Percentiles rank a stretch among this genome's conserved stretches.
Conservation (phyloP, 2,888 invertebrate genomes). For the Xanthostigma xanthostigma region DNA sequence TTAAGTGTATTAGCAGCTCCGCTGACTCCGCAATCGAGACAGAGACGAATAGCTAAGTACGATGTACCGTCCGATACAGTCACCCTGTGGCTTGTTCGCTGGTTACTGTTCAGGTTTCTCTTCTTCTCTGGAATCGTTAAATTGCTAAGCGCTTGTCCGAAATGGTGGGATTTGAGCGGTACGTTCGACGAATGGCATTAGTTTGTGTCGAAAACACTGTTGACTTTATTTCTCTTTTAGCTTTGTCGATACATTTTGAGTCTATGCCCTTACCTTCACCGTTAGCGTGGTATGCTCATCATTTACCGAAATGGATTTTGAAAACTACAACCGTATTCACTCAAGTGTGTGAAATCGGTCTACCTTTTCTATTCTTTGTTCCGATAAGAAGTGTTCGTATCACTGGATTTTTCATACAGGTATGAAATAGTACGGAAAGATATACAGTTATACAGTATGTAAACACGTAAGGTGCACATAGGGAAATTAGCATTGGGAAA, state of each 20-base stretch:
- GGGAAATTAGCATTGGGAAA: too few species aligned
- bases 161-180: slow-evolving; percentile 69
- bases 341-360: slow-evolving; percentile 45
- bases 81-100: slow-evolving; percentile 50
- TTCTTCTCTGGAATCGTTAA: slow-evolving; percentile 59
- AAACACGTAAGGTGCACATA: too few species aligned
- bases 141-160: slow-evolving; percentile 51
- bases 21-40: slow-evolving; percentile 28
- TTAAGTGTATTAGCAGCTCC: slow-evolving; percentile 55
- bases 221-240: slow-evolving; percentile 26
- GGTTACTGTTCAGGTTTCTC: slow-evolving; percentile 57
- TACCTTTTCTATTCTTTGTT: slow-evolving; percentile 59
- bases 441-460: too few species aligned
- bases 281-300: slow-evolving; percentile 55
- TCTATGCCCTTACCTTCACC: slow-evolving; percentile 60
- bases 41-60: slow-evolving; percentile 22
- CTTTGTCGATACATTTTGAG: slow-evolving; percentile 52
- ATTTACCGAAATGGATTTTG: slow-evolving; percentile 51
- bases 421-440: slow-evolving; percentile 21
- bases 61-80: slow-evolving; percentile 35
- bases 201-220: neutral
- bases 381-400: slow-evolving; percentile 46
- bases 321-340: slow-evolving; percentile 41
- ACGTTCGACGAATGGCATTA: slow-evolving; percentile 11
- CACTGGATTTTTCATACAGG: slow-evolving; percentile 49